Base-by-base conservation (phyloP, 2,888 invertebrate species). In the Digitonthophagus gazella region DNA sequence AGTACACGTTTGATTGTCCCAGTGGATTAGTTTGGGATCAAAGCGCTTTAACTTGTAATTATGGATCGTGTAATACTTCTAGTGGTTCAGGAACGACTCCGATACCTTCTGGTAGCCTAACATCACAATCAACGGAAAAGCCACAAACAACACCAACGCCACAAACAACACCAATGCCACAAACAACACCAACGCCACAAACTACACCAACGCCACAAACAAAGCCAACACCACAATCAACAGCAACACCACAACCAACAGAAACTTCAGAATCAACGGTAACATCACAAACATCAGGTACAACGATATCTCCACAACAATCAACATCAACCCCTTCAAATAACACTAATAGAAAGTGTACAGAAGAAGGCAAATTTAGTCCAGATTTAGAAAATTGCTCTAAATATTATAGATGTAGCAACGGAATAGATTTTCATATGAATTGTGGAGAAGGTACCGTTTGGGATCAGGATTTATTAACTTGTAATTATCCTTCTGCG, bases 21-120 rank as follows among this genome's bases (percentile, higher is more conserved):
- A 87, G 89, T 69, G 92, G 91, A 65, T 93, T 93, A 2, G 89
- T 91, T 22, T 93, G 93, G 93, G 92, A 92, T 82, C 85, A 88
- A 71, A 82, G 85, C 65, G 82, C 88, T 71, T 84, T 87, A 78
- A 87, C 89, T 64, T 94, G 93, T 80, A 93, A 93, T 80, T 88
- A 93, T 79, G 71, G 69, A 90, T 90, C 76, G 80, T 83, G 69
- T 91, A 91, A 76, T 87, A 67, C 75, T n/a, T 58, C 58, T 16
- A 14, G 18, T 11, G n/a, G 11, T 19, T 19, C 61, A 6, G 15
- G 16, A 6, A n/a, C 19, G 2, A 15, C n/a, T 16, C 14, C 15
- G 18, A 18, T 15, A 5, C 57, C 57, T 57, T n/a, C n/a, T n/a
- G n/a, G 28, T 44, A 44, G 22, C 22, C 22, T 4, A 22, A 4